phyloP scores from a whole-genome alignment of 2,797 vertebrate species.

The Cebuella pygmaea region DNA sequence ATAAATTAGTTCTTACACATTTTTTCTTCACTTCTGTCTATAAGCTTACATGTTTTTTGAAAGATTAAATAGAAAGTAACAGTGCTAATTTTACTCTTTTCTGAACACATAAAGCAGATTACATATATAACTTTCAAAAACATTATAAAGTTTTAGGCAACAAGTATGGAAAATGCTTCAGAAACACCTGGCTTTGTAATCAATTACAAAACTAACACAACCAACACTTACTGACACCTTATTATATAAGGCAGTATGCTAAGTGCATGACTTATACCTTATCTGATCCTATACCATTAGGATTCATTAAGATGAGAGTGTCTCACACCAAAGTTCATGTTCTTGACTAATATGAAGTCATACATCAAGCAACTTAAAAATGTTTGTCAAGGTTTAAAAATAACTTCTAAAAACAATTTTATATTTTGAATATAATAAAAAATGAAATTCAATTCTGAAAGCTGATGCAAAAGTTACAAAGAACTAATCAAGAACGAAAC shows the following conservation, averaged over 20 bases:
- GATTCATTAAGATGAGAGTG: background rate
- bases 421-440: background rate
- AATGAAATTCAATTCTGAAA: slow-evolving; percentile 32
- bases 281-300: background rate
- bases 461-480: background rate
- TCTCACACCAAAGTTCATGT: background rate
- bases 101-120: background rate
- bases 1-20: background rate
- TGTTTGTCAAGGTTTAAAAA: background rate
- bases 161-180: background rate
- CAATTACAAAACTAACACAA: background rate
- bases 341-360: background rate
- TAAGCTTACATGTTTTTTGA: background rate
- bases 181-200: background rate
- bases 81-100: slow-evolving; percentile 7
- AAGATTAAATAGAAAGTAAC: background rate
- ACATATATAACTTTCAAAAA: background rate
- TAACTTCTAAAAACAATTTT: background rate
- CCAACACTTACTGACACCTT: background rate
- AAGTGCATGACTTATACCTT: background rate
- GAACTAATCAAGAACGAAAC: slow-evolving; percentile 17
- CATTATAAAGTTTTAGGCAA: background rate
- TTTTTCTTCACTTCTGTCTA: background rate
- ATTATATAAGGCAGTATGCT: background rate
- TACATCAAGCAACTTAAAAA: background rate